These are phyloP conservation scores for Calliphora vomitoria DNA, from an alignment of 2,888 invertebrate genomes.

Conservation along the genomic window DNA sequence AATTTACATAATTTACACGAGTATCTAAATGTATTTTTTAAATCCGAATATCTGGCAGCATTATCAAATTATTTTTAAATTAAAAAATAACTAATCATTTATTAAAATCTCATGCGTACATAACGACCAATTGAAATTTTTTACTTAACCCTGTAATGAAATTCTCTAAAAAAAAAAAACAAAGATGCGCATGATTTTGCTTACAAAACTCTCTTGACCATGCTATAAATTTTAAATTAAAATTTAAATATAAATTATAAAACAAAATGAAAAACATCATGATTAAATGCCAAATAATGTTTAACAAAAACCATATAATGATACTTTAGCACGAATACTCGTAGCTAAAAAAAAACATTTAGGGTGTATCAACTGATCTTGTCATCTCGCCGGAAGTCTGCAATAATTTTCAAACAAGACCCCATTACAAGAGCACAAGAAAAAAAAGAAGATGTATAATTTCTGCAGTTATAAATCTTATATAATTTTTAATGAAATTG, in stretches of 20 bases:
- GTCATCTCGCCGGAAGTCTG: constrained; percentile 58
- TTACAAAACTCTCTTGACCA: not conserved
- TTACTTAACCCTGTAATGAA: not conserved
- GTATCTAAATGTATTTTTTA: too few relatives aligned
- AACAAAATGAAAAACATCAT: not conserved
- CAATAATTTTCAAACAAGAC: constrained; percentile 34
- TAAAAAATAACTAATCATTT: not conserved
- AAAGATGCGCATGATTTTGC: not conserved
- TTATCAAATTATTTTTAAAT: too few relatives aligned
- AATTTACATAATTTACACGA: too few relatives aligned
- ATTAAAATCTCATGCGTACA: constrained; percentile 2
- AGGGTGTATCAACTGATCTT: constrained; percentile 36
- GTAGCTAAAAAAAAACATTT: not conserved
- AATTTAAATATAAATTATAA: not conserved
- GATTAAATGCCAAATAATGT: constrained; percentile 29
- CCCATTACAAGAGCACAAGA: not conserved
- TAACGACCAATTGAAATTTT: not conserved
- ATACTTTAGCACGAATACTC: constrained; percentile 18
- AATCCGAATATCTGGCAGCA: too few relatives aligned
- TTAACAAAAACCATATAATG: not conserved
- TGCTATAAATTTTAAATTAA: constrained; percentile 8
- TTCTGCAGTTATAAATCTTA: constrained; percentile 10
- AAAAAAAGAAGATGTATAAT: constrained; percentile 5
- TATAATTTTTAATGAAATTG: constrained; percentile 19
- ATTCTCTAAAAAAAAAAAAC: not conserved